phyloP scores from a whole-genome alignment of 1,140 invertebrate species.

The Diachasma alloeum region DNA sequence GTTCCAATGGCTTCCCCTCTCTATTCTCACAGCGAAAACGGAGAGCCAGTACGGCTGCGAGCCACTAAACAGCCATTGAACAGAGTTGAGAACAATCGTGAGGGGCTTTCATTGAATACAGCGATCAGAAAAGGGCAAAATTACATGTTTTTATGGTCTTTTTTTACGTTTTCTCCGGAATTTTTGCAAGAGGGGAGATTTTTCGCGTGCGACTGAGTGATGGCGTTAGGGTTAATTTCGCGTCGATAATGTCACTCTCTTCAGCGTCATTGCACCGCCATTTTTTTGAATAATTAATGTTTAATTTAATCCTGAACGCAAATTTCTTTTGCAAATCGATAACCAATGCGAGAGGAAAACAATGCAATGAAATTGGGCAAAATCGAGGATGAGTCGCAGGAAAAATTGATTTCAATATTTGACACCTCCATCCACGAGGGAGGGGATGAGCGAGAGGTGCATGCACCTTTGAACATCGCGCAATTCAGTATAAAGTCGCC shows the following conservation, averaged over 20 bases:
- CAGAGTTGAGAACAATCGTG: slow-evolving; percentile 1
- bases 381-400: too few relatives aligned
- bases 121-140: neutral
- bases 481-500: neutral
- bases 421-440: too few relatives aligned
- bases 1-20: neutral
- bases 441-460: too few relatives aligned
- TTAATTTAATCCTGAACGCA: neutral
- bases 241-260: neutral
- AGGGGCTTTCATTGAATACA: neutral
- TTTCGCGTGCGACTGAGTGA: neutral
- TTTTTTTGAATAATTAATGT: neutral
- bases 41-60: neutral
- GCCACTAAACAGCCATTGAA: neutral
- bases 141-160: neutral
- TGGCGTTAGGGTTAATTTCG: neutral
- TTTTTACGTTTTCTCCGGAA: neutral
- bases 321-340: neutral
- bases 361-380: too few relatives aligned
- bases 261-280: neutral
- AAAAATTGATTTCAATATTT: too few relatives aligned
- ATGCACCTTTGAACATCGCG: too few relatives aligned
- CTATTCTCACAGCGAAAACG: neutral
- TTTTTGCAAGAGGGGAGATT: neutral
- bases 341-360: neutral